Evolutionary conservation across 2,113 vertebrate species (phyloP).

Genomic region (Vidua chalybeata): DNA sequence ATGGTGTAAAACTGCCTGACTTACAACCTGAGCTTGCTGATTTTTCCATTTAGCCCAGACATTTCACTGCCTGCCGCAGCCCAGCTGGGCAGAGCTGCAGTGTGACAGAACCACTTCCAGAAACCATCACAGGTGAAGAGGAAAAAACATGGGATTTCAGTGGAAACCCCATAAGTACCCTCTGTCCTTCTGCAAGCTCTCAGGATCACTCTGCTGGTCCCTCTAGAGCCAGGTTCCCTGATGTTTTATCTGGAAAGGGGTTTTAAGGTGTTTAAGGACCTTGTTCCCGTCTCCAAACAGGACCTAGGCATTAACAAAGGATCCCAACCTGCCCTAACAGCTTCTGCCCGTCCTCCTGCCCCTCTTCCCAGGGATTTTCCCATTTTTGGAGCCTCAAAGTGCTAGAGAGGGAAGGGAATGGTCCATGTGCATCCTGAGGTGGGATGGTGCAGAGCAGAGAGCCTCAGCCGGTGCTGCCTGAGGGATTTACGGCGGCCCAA

Average conservation of each 20-base stretch:
- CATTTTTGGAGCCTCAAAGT: neutral
- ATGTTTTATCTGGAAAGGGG: neutral
- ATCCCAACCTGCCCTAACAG: neutral
- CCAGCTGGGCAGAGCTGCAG: neutral
- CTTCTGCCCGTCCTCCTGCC: neutral
- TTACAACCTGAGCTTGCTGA: conserved; percentile 52
- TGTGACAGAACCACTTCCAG: conserved; percentile 10
- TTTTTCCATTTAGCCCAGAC: conserved; percentile 61
- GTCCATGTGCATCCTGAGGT: neutral
- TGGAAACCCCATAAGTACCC: neutral
- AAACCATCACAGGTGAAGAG: conserved; percentile 29
- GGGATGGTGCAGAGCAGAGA: neutral
- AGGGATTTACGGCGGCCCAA: neutral
- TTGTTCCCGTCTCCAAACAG: neutral
- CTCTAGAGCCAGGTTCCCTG: neutral
- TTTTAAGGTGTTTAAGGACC: neutral
- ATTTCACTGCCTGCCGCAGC: neutral
- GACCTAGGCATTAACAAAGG: neutral
- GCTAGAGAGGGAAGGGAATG: neutral
- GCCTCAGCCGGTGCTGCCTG: neutral
- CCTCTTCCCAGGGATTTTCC: neutral
- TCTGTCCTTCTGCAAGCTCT: neutral
- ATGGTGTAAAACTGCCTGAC: conserved; percentile 5
- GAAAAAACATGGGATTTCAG: neutral
- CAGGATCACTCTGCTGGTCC: fast-evolving